A percentile compares a stretch with the other conserved stretches of the same genome.
These are phyloP conservation scores for Strigops habroptila DNA, from an alignment of 2,113 vertebrate species.

Conservation along the genomic window DNA sequence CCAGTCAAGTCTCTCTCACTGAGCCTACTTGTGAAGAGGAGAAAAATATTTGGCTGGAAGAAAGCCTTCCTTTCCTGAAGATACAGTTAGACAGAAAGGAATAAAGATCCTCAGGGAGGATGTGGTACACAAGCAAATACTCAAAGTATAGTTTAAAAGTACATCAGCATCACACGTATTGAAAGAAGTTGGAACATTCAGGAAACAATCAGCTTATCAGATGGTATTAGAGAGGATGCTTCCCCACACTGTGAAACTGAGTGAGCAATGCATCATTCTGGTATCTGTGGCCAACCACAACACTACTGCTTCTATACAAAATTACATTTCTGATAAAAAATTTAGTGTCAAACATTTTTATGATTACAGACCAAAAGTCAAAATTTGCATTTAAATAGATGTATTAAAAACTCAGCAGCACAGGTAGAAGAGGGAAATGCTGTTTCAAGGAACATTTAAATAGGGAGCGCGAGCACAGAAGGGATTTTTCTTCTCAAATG, in stretches of 20 bases:
- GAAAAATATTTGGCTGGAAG: background rate
- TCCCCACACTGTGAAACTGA: background rate
- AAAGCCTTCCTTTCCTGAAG: background rate
- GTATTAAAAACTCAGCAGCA: slow-evolving; percentile 69
- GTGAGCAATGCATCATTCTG: background rate
- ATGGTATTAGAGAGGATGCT: background rate
- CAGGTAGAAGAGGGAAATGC: slow-evolving; percentile 42
- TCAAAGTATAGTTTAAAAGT: background rate
- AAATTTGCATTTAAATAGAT: slow-evolving; percentile 84
- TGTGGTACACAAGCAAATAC: background rate
- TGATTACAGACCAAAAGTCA: slow-evolving; percentile 78
- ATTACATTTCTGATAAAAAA: slow-evolving; percentile 75
- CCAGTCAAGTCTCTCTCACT: background rate
- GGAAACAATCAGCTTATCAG: background rate
- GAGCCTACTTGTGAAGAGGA: background rate
- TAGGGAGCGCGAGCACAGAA: background rate
- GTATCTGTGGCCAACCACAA: slow-evolving; percentile 12
- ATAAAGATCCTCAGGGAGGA: background rate
- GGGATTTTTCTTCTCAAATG: slow-evolving; percentile 17
- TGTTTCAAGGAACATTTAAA: slow-evolving; percentile 57
- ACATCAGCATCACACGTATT: background rate
- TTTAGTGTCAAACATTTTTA: slow-evolving; percentile 76
- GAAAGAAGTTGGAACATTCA: background rate
- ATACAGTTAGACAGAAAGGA: background rate
- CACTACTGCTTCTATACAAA: slow-evolving; percentile 56